Conservation (phyloP, 1,140 invertebrate genomes). For the Coelopa frigida region DNA sequence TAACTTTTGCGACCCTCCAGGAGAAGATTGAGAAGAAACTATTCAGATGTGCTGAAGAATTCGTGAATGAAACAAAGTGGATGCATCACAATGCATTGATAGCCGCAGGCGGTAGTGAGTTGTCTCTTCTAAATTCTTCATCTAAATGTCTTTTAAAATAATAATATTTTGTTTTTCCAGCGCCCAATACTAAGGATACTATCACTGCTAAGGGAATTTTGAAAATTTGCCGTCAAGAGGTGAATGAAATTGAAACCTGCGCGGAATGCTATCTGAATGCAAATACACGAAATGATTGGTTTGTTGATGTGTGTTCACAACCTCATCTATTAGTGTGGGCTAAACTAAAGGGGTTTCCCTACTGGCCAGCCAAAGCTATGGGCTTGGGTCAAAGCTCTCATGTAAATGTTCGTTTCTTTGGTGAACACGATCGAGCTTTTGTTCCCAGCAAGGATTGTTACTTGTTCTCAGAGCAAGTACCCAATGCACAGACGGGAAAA, state of each 20-base stretch:
- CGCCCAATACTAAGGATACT: conserved; percentile 61
- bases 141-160: neutral
- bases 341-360: conserved; percentile 88
- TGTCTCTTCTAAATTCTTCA: neutral
- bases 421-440: conserved; percentile 88
- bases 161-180: neutral
- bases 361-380: conserved; percentile 92
- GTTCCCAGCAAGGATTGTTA: conserved; percentile 77
- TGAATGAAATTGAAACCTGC: conserved; percentile 88
- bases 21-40: conserved; percentile 67
- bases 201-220: conserved; percentile 71
- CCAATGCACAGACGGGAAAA: conserved; percentile 46
- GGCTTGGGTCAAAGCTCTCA: conserved; percentile 59
- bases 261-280: conserved; percentile 85
- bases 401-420: conserved; percentile 90
- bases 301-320: conserved; percentile 79
- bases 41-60: conserved; percentile 86
- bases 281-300: conserved; percentile 74
- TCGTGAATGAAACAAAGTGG: conserved; percentile 85
- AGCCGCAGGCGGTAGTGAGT: conserved; percentile 77
- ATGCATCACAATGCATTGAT: conserved; percentile 83
- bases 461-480: conserved; percentile 66
- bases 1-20: conserved; percentile 71
- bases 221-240: conserved; percentile 77
- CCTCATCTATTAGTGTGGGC: conserved; percentile 89